phyloP scores from a whole-genome alignment of 2,113 vertebrate genomes.

The Pluvianellus socialis region DNA sequence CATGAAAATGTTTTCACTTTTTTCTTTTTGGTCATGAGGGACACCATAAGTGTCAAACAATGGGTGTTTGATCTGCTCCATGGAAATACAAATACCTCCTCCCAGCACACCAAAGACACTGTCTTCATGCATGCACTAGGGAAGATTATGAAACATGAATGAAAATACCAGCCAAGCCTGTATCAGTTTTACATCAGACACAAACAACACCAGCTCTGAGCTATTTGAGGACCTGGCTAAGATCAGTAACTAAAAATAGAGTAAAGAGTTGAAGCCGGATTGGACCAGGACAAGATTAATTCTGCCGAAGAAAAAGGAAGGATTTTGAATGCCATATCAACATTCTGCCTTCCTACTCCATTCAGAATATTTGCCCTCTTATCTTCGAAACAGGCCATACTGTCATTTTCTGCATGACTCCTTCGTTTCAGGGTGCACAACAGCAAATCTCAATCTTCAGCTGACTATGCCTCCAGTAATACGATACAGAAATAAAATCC shows the following conservation, averaged over 20 bases:
- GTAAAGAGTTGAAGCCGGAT: constrained; percentile 17
- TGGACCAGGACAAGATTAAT: constrained; percentile 44
- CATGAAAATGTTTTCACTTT: neutral
- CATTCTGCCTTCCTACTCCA: neutral
- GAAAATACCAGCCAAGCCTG: constrained; percentile 44
- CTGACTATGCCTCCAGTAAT: neutral
- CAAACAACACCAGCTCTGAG: constrained; percentile 50
- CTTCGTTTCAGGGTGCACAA: neutral
- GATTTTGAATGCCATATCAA: constrained; percentile 3
- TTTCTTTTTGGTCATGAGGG: neutral
- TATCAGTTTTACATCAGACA: constrained; percentile 57
- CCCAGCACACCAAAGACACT: neutral
- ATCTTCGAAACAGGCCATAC: neutral
- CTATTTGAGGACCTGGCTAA: constrained; percentile 56
- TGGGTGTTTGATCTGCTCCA: neutral
- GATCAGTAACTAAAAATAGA: constrained; percentile 52
- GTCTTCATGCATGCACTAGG: neutral
- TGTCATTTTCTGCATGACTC: neutral
- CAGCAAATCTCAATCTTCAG: neutral
- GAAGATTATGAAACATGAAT: constrained; percentile 57
- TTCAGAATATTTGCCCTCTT: neutral
- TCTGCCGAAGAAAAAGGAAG: constrained; percentile 5
- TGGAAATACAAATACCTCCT: neutral
- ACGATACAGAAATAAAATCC: neutral
- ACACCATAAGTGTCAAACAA: neutral